Evolutionary conservation across 1,140 invertebrate genomes (phyloP).

Genomic region (Globodera rostochiensis): DNA sequence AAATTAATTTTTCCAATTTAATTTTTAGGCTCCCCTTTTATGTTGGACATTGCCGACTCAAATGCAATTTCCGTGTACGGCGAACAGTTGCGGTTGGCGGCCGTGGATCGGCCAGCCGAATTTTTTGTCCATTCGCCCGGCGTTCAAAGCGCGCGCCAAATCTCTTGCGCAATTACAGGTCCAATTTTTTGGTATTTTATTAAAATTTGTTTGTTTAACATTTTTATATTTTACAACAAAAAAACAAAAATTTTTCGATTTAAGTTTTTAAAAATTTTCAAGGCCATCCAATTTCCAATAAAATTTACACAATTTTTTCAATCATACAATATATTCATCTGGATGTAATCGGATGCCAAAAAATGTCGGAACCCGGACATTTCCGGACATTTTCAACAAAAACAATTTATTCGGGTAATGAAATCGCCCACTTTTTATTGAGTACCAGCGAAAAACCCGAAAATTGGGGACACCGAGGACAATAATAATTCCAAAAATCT

Average conservation of each 20-base stretch:
- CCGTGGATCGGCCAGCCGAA: constrained; percentile 71
- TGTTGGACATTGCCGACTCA: constrained; percentile 69
- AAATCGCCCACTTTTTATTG: no score
- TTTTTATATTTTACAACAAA: background rate
- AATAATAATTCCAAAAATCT: no score
- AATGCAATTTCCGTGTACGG: constrained; percentile 70
- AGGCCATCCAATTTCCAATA: no score
- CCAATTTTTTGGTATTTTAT: background rate
- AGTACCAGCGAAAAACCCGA: no score
- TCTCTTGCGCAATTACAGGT: constrained; percentile 24
- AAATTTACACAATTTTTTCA: no score
- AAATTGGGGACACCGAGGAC: no score
- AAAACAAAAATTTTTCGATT: background rate
- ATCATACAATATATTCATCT: no score
- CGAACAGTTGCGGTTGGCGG: constrained; percentile 73
- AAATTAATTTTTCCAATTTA: constrained; percentile 19
- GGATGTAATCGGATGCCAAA: no score
- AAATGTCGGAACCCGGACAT: no score
- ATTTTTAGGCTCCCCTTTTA: constrained; percentile 70
- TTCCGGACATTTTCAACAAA: no score
- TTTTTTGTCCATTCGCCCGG: constrained; percentile 72
- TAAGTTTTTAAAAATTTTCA: background rate
- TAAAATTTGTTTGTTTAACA: no score
- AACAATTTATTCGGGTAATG: no score
- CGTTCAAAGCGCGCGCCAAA: constrained; percentile 14